Evolutionary conservation across 2,888 invertebrate species (phyloP), one percentile per base, ranked within the genome.

Genomic region (Sphinx pinastri): DNA sequence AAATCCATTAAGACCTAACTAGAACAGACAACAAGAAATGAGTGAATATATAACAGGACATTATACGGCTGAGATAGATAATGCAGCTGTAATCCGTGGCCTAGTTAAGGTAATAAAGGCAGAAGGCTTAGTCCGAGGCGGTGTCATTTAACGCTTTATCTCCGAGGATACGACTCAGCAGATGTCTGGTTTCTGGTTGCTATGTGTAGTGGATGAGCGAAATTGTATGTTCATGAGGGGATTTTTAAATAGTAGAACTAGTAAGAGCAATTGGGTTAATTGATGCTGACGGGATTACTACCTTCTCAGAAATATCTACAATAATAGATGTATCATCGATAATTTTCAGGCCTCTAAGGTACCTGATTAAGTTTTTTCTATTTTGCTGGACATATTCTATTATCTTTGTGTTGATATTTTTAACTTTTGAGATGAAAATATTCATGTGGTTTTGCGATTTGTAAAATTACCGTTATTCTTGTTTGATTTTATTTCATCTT

Each of bases 161-260:
- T 81, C 84, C 66, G 82, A 81, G 82, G 82, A 77, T 78, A 75
- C 81, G 77, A 79, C 79, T 85, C 82, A 78, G 82, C 79, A 82
- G 80, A 84, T 81, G 80, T 77, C 79, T 77, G 72, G 77, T 76
- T 79, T 76, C 78, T 72, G 74, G 75, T 77, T 81, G 77, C 78
- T 80, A 80, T 77, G 75, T 68, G 57, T 68, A 72, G 74, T 59
- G 8, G 19, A 58, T 38, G 45, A 57, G 52, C 52, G 52, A 38
- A 54, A 12, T 57, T 12, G 11, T 55, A 25, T 47, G 19, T 38
- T 38, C 38, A 38, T 25, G 38, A 38, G 4, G 38, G 38, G 5
- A 38, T 47, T 45, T 68, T 19, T 51, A 8, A 14, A 66, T 14
- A 12, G 49, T 19, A 38, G 6, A 2, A 38, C n/a, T n/a, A n/a